A percentile compares a stretch with the other conserved stretches of the same genome.
These are phyloP conservation scores for Oryzias celebensis DNA, from an alignment of 2,113 vertebrate species.

Conservation along the genomic window DNA sequence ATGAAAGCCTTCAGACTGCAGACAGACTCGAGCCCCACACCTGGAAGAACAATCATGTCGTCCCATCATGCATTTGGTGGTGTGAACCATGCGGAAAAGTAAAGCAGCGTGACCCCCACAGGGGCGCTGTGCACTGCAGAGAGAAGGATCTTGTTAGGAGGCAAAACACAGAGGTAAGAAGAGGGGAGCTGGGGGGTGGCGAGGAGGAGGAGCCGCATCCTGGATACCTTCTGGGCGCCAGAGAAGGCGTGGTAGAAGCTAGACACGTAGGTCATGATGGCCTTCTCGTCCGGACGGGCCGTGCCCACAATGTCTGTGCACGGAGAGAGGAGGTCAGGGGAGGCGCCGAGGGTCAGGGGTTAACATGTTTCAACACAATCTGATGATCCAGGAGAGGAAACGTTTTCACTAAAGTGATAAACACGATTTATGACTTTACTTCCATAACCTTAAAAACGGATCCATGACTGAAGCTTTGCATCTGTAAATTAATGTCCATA, in stretches of 20 bases:
- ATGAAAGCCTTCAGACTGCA: not conserved
- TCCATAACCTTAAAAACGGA: too few species aligned
- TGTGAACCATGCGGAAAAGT: slow-evolving; percentile 75
- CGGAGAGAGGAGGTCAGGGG: slow-evolving; percentile 33
- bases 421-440: too few species aligned
- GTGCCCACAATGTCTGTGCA: slow-evolving; percentile 97
- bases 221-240: slow-evolving; percentile 99
- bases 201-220: slow-evolving; percentile 79
- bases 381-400: too few species aligned
- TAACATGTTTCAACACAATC: too few species aligned
- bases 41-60: slow-evolving; percentile 46
- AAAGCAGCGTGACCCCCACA: slow-evolving; percentile 65
- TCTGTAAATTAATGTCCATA: too few species aligned
- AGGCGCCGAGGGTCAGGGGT: not conserved
- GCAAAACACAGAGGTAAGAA: slow-evolving; percentile 43
- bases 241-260: slow-evolving; percentile 99
- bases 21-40: slow-evolving; percentile 54
- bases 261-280: slow-evolving; percentile 99
- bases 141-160: slow-evolving; percentile 81
- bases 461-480: too few species aligned
- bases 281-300: slow-evolving; percentile 97
- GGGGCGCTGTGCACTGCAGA: slow-evolving; percentile 71
- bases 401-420: too few species aligned
- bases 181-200: slow-evolving; percentile 61
- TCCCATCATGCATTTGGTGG: slow-evolving; percentile 84